Percentiles rank a stretch among this genome's conserved stretches.
Evolutionary conservation across 64 coral and sea anemone genomes (phyloP).

Genomic region (Catalaphyllia jardinei): DNA sequence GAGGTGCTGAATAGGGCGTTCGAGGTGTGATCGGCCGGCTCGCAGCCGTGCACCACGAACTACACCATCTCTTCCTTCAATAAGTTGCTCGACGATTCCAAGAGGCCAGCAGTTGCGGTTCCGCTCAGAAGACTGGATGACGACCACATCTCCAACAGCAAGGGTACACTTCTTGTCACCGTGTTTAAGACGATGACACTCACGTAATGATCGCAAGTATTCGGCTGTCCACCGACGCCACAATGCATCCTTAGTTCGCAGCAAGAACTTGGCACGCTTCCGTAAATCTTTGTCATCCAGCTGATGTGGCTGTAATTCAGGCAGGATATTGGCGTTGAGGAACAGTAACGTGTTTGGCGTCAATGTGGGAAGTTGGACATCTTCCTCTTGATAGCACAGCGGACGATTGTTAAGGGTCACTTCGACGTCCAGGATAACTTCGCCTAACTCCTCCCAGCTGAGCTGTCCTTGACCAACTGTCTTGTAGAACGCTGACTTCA

Average conservation of each 20-base stretch:
- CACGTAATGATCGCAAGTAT: background rate
- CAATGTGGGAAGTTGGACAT: background rate
- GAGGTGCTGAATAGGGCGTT: too few species aligned
- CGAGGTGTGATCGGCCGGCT: too few species aligned
- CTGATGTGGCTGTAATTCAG: background rate
- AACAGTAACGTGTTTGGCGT: background rate
- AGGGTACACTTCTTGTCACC: too few species aligned
- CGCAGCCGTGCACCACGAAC: too few species aligned
- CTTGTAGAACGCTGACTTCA: constrained; percentile 30
- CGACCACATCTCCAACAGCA: constrained; percentile 3
- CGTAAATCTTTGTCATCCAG: background rate
- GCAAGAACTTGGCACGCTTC: background rate
- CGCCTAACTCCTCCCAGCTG: background rate
- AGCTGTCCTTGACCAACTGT: constrained; percentile 4
- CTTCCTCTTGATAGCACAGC: constrained; percentile 25
- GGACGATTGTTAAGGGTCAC: constrained; percentile 26
- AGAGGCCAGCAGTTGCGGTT: too few species aligned
- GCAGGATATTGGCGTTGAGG: background rate
- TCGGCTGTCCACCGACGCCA: background rate
- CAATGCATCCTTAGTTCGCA: background rate
- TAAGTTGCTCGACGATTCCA: too few species aligned
- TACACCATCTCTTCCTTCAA: too few species aligned
- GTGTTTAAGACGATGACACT: background rate
- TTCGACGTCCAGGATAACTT: background rate
- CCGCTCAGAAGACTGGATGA: constrained; percentile 17